Percentiles rank a stretch among this genome's conserved stretches.
Evolutionary conservation across 1,140 invertebrate genomes (phyloP).

Genomic region (Aricia agestis): DNA sequence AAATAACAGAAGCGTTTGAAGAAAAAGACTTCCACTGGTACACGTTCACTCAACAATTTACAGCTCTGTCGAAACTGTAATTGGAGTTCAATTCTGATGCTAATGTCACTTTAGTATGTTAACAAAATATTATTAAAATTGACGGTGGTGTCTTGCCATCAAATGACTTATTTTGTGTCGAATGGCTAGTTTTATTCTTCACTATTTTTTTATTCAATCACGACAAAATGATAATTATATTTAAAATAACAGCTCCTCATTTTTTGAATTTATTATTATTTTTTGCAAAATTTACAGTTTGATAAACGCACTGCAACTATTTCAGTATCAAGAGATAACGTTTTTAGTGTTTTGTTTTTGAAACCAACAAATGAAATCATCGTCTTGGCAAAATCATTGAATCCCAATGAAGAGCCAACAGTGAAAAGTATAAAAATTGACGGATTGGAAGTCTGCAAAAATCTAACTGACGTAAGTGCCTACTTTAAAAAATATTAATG

Average conservation of each 20-base stretch:
- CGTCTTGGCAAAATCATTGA: not conserved
- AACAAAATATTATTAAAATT: not conserved
- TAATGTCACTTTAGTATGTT: conserved; percentile 1
- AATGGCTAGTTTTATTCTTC: no score
- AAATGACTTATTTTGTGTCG: no score
- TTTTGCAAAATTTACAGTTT: not conserved
- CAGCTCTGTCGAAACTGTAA: not conserved
- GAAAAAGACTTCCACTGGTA: conserved; percentile 9
- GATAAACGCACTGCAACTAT: conserved; percentile 2
- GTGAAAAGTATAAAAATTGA: conserved; percentile 8
- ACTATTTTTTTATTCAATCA: no score
- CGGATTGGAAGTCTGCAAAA: conserved; percentile 11
- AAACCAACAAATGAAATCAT: conserved; percentile 8
- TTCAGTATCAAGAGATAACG: conserved; percentile 6
- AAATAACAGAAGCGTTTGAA: not conserved
- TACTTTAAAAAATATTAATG: not conserved
- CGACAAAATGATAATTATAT: no score
- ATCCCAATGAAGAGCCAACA: not conserved
- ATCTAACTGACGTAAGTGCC: conserved; percentile 1
- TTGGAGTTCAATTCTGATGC: not conserved
- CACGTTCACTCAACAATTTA: not conserved
- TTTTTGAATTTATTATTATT: no score
- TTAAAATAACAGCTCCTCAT: no score
- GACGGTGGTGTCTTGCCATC: no score
- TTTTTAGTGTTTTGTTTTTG: conserved; percentile 3